Evolutionary conservation across 2,113 vertebrate genomes (phyloP).

Genomic region (Callorhinus ursinus): DNA sequence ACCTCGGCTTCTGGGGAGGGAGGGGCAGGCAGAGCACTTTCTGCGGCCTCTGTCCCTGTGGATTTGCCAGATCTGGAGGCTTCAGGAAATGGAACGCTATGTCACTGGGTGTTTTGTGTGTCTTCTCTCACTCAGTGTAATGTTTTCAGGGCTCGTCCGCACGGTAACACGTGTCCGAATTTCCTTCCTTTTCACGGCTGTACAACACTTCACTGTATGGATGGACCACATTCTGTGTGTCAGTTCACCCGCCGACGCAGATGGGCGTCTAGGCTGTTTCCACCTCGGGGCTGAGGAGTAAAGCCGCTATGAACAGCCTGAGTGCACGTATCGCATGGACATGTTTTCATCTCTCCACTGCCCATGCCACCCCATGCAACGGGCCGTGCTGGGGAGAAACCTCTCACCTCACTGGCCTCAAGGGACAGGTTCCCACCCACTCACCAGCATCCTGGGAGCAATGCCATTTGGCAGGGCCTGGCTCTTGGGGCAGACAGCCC

Average conservation of each 20-base stretch:
- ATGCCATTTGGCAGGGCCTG: not conserved
- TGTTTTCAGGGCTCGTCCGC: not conserved
- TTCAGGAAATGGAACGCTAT: not conserved
- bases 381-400: not conserved
- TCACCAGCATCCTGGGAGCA: not conserved
- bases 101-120: not conserved
- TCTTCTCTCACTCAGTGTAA: not conserved
- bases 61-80: not conserved
- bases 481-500: not conserved
- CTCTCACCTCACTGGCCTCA: not conserved
- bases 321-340: not conserved
- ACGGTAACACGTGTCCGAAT: too few relatives aligned
- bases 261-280: not conserved
- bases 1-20: not conserved
- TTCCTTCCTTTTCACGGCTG: not conserved
- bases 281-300: not conserved
- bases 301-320: not conserved
- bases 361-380: not conserved
- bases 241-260: fast-evolving
- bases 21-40: not conserved
- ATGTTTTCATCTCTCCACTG: not conserved
- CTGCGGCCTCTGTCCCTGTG: not conserved
- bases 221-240: not conserved
- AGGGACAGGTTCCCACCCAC: not conserved
- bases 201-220: fast-evolving